Percentiles rank a stretch among this genome's conserved stretches.
These are phyloP conservation scores for Ctenicera cuprea DNA, from an alignment of 2,888 invertebrate species.

Conservation along the genomic window DNA sequence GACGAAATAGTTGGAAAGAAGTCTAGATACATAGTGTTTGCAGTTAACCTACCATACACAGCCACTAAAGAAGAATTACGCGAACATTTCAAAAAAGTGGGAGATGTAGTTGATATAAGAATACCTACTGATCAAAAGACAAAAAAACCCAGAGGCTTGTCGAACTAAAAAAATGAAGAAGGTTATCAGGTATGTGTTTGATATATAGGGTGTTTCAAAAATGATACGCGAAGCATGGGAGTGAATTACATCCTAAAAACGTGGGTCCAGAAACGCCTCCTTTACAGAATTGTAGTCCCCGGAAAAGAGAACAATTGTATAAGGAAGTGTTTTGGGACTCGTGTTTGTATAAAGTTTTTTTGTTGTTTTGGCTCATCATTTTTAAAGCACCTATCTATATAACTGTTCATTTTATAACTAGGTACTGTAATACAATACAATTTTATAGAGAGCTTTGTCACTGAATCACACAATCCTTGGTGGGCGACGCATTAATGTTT, in stretches of 20 bases:
- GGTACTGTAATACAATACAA: slow-evolving; percentile 10
- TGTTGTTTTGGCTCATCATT: no score
- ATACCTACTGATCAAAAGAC: slow-evolving; percentile 68
- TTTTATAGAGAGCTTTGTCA: slow-evolving; percentile 72
- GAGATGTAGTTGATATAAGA: slow-evolving; percentile 68
- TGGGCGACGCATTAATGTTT: slow-evolving; percentile 71
- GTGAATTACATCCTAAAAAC: no score
- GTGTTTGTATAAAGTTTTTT: no score
- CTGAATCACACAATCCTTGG: slow-evolving; percentile 70
- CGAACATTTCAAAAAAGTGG: slow-evolving; percentile 72
- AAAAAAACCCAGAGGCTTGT: slow-evolving; percentile 70
- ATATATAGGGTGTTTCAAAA: background rate
- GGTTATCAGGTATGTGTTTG: slow-evolving; percentile 70
- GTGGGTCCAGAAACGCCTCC: no score
- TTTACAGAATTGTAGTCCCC: no score
- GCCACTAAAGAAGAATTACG: slow-evolving; percentile 68
- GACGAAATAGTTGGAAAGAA: slow-evolving; percentile 51
- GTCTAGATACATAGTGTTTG: slow-evolving; percentile 70
- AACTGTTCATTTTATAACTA: no score
- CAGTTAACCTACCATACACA: slow-evolving; percentile 72
- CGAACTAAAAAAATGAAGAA: slow-evolving; percentile 69
- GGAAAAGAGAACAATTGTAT: no score
- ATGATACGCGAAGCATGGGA: no score
- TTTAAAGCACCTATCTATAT: no score
- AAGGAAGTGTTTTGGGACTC: no score